phyloP scores from a whole-genome alignment of 2,888 invertebrate genomes.

The Danaus chrysippus region DNA sequence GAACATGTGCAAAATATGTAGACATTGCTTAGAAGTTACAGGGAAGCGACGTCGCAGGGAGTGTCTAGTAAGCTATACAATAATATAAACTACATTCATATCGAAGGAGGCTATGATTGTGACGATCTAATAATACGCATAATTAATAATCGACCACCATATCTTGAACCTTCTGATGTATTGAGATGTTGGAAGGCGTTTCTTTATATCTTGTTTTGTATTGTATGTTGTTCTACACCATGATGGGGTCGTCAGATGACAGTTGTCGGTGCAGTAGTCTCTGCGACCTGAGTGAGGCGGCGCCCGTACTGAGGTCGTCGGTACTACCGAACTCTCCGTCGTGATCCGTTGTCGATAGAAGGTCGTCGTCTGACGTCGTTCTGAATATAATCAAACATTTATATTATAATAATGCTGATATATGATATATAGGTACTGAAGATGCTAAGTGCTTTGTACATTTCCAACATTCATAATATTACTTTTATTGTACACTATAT shows the following conservation, averaged over 20 bases:
- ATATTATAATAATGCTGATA: neutral
- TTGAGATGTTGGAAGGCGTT: neutral
- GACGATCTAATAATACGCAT: too few relatives aligned
- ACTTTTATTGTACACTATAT: too few relatives aligned
- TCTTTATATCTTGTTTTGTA: neutral
- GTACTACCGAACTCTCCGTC: slow-evolving; percentile 85
- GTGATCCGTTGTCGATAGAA: slow-evolving; percentile 86
- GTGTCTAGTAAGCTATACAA: slow-evolving; percentile 4
- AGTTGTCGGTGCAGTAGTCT: slow-evolving; percentile 69
- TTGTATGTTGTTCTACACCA: slow-evolving; percentile 51
- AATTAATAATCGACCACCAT: neutral
- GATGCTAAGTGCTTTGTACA: too few relatives aligned
- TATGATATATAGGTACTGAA: too few relatives aligned
- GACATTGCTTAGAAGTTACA: neutral
- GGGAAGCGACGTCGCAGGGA: neutral
- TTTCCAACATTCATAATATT: too few relatives aligned
- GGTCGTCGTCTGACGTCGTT: slow-evolving; percentile 92
- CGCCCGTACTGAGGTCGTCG: slow-evolving; percentile 77
- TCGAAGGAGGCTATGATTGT: too few relatives aligned
- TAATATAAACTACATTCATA: neutral
- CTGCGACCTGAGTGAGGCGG: slow-evolving; percentile 59
- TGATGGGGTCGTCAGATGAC: slow-evolving; percentile 75
- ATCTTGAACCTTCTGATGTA: neutral
- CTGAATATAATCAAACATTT: slow-evolving; percentile 51
- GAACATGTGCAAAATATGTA: neutral